Evolutionary conservation across 2,113 vertebrate species (phyloP).

Genomic region (Cryptotis parvus): DNA sequence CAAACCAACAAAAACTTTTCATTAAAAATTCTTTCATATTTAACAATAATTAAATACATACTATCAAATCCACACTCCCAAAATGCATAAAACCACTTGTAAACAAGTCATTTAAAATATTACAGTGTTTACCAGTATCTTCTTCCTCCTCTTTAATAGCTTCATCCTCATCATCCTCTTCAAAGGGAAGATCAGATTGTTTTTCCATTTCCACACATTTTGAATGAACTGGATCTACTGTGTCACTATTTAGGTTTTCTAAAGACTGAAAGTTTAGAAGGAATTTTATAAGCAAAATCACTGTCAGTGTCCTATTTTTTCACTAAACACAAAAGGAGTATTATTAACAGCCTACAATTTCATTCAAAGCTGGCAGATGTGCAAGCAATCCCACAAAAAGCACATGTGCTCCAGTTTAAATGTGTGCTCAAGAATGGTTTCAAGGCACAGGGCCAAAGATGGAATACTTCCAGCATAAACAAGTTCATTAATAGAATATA

Average conservation of each 20-base stretch:
- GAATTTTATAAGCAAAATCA: conserved; percentile 63
- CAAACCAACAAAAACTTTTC: neutral
- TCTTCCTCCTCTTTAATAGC: conserved; percentile 84
- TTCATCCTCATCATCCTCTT: conserved; percentile 85
- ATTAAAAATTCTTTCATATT: neutral
- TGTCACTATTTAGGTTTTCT: conserved; percentile 73
- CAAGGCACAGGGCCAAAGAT: conserved; percentile 74
- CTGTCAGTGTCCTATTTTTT: neutral
- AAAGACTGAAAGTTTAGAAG: conserved; percentile 82
- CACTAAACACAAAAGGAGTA: conserved; percentile 49
- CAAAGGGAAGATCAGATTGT: conserved; percentile 17
- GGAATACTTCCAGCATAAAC: conserved; percentile 71
- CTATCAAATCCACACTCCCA: neutral
- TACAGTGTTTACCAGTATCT: conserved; percentile 83
- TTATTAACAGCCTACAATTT: conserved; percentile 76
- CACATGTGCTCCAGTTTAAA: conserved; percentile 68
- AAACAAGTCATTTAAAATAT: neutral
- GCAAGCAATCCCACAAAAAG: conserved; percentile 69
- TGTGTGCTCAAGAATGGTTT: conserved; percentile 32
- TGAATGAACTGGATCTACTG: conserved; percentile 10
- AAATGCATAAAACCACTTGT: neutral
- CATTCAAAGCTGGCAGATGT: conserved; percentile 70
- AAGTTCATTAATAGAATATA: conserved; percentile 57
- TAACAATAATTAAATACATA: neutral
- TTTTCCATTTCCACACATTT: conserved; percentile 29